Percentiles rank a stretch among this genome's conserved stretches.
phyloP scores from a whole-genome alignment of 92 coral and sea anemone species.

The Heliopora coerulea region DNA sequence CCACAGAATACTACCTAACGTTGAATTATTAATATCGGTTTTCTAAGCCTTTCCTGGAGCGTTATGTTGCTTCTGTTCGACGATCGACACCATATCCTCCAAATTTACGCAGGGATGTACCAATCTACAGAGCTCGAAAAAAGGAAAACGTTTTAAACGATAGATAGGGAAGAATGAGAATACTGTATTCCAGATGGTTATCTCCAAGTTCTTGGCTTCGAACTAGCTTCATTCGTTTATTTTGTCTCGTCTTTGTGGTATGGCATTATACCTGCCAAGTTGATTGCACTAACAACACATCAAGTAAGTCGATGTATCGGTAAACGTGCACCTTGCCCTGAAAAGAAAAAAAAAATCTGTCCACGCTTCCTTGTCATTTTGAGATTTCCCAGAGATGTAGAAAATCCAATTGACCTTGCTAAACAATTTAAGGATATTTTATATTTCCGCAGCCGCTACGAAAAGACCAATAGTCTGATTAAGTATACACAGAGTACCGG shows the following conservation, averaged over 20 bases:
- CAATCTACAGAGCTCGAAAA: not conserved
- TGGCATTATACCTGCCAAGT: not conserved
- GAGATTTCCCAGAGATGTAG: not conserved
- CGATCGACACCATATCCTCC: not conserved
- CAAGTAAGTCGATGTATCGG: slow-evolving; percentile 18
- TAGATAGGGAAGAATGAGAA: not conserved
- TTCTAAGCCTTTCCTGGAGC: not conserved
- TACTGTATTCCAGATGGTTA: not conserved
- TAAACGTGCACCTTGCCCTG: too few species aligned
- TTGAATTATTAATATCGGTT: slow-evolving; percentile 22
- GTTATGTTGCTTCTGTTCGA: not conserved
- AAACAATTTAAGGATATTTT: not conserved
- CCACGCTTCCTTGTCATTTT: too few species aligned
- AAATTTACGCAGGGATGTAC: not conserved
- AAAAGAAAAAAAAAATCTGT: too few species aligned
- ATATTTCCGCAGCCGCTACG: not conserved
- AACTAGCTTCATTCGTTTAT: not conserved
- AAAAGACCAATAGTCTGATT: not conserved
- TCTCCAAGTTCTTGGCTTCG: not conserved
- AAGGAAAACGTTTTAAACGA: not conserved
- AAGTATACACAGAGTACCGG: not conserved
- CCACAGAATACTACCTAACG: not conserved
- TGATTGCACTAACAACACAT: slow-evolving; percentile 6
- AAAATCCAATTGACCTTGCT: not conserved
- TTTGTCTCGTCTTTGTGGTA: slow-evolving; percentile 16